These are phyloP conservation scores for Ophioderma brevispina DNA, from an alignment of 35 echinoderm and acorn worm species.

Conservation along the genomic window DNA sequence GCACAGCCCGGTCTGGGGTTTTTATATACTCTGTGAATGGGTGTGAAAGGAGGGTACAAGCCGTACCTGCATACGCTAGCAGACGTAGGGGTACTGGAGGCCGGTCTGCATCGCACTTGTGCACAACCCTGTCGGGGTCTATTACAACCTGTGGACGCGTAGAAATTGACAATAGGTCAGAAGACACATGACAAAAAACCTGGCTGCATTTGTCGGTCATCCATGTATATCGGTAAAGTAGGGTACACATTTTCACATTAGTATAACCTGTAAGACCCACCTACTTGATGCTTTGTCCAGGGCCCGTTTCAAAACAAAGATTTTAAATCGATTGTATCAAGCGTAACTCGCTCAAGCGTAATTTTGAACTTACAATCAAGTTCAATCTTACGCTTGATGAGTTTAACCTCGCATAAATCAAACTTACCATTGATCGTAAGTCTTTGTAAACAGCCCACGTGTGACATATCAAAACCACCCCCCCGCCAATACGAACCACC, in stretches of 20 bases:
- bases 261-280: not conserved
- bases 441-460: too few relatives aligned
- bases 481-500: too few relatives aligned
- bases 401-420: too few relatives aligned
- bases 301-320: too few relatives aligned
- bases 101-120: conserved; percentile 75
- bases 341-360: too few relatives aligned
- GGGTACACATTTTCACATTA: not conserved
- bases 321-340: too few relatives aligned
- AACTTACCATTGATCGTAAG: too few relatives aligned
- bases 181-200: too few relatives aligned
- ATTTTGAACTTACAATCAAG: too few relatives aligned
- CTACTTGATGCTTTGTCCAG: too few relatives aligned
- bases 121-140: conserved; percentile 62
- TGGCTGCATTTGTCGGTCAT: conserved; percentile 35
- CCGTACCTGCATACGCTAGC: conserved; percentile 99
- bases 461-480: too few relatives aligned
- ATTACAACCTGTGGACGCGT: conserved; percentile 57
- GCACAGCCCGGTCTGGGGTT: conserved; percentile 60
- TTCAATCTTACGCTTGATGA: too few relatives aligned
- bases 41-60: conserved; percentile 65
- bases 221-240: conserved; percentile 38
- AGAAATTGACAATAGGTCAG: conserved; percentile 61
- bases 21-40: conserved; percentile 48
- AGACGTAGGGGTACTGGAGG: conserved; percentile 87